A percentile compares a stretch with the other conserved stretches of the same genome.
Evolutionary conservation across 30 jellyfish, hydroid and myxozoan species (phyloP).

Genomic region (Pseudorhiza aurosa): DNA sequence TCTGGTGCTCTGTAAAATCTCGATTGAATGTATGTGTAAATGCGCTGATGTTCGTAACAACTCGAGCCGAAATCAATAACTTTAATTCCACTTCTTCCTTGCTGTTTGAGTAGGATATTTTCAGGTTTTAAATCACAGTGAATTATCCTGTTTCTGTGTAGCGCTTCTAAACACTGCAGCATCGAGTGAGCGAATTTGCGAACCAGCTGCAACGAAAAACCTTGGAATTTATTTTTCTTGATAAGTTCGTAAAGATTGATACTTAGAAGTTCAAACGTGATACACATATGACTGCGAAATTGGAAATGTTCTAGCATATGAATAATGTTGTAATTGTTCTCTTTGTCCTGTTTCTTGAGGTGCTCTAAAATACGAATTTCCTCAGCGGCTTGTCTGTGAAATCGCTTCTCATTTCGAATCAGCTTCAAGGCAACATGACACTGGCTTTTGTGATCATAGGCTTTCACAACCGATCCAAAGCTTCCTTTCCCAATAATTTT

Average conservation of each 20-base stretch:
- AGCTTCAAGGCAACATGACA: constrained; percentile 90
- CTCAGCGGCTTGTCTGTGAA: constrained; percentile 98
- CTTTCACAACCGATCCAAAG: constrained; percentile 94
- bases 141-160: constrained; percentile 79
- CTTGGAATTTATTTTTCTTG: constrained; percentile 89
- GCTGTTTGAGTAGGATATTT: constrained; percentile 86
- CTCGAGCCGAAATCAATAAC: constrained; percentile 96
- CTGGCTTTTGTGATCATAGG: constrained; percentile 92
- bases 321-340: constrained; percentile 78
- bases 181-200: constrained; percentile 93
- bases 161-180: constrained; percentile 90
- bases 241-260: constrained; percentile 87
- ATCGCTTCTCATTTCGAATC: constrained; percentile 90
- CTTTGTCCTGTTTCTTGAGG: constrained; percentile 90
- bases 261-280: constrained; percentile 85
- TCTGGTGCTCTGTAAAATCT: constrained; percentile 96
- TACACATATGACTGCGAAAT: constrained; percentile 93
- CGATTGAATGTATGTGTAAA: constrained; percentile 90
- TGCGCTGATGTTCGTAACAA: constrained; percentile 95
- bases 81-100: constrained; percentile 94
- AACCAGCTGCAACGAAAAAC: constrained; percentile 87
- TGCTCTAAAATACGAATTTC: constrained; percentile 93
- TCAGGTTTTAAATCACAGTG: constrained; percentile 95
- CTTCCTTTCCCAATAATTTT: constrained; percentile 94
- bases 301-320: constrained; percentile 95